Evolutionary conservation across 2,797 vertebrate species (phyloP).

Genomic region (Cryptoblepharus egeriae): DNA sequence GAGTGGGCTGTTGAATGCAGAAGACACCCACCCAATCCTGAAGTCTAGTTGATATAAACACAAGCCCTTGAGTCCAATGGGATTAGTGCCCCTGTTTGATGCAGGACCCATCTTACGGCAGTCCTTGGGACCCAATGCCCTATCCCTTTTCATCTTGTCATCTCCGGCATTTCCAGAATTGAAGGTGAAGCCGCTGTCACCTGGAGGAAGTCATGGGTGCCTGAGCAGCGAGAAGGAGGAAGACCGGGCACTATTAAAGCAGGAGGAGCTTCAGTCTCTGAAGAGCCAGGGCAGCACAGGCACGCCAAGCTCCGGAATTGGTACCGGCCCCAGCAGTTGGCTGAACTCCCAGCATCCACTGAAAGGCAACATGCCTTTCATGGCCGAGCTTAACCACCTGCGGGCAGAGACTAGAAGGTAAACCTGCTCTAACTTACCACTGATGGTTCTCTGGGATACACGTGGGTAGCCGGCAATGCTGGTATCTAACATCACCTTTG

Average conservation of each 20-base stretch:
- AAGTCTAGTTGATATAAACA: no score
- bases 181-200: conserved; percentile 78
- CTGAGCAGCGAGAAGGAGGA: conserved; percentile 4
- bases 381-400: conserved; percentile 77
- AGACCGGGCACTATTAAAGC: neutral
- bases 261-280: neutral
- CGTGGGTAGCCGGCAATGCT: neutral
- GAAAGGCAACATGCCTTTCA: conserved; percentile 60
- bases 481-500: neutral
- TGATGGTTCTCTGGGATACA: neutral
- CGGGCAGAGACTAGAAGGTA: conserved; percentile 83
- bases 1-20: no score
- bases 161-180: conserved; percentile 73
- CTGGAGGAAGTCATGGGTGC: conserved; percentile 36
- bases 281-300: conserved; percentile 3
- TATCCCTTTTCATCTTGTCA: neutral
- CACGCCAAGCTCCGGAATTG: conserved; percentile 27
- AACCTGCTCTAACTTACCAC: neutral
- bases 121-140: no score
- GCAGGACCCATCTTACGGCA: no score
- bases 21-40: no score
- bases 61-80: no score
- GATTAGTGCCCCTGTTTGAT: no score
- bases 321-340: neutral
- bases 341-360: neutral